Percentiles rank a stretch among this genome's conserved stretches.
phyloP scores from a whole-genome alignment of 2,113 vertebrate species.

The Antidorcas marsupialis region DNA sequence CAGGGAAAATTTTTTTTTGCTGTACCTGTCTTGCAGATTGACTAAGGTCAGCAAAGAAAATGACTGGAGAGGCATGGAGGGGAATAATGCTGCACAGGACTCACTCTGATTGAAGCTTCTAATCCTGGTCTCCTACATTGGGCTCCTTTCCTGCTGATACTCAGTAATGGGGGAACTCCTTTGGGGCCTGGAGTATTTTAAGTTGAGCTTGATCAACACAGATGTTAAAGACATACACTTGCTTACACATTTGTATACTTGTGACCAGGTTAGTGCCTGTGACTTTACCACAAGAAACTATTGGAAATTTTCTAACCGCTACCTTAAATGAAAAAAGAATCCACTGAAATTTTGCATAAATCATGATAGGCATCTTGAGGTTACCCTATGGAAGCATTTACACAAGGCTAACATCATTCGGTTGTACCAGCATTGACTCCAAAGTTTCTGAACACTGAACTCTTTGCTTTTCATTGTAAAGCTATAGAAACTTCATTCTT shows the following conservation, averaged over 20 bases:
- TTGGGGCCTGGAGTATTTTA: slow-evolving; percentile 62
- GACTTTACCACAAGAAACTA: slow-evolving; percentile 84
- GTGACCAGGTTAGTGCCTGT: slow-evolving; percentile 79
- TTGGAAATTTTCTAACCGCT: slow-evolving; percentile 79
- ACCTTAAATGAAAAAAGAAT: slow-evolving; percentile 77
- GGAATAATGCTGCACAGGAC: fast-evolving
- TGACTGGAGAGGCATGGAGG: fast-evolving
- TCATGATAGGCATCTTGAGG: slow-evolving; percentile 80
- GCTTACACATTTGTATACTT: slow-evolving; percentile 78
- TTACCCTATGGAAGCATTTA: slow-evolving; percentile 74
- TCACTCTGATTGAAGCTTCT: neutral
- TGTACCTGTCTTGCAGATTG: neutral
- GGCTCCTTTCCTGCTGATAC: neutral
- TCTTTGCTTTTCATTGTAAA: neutral
- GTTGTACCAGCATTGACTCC: slow-evolving; percentile 76
- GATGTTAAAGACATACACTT: slow-evolving; percentile 71
- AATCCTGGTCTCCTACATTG: fast-evolving
- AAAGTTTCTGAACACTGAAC: neutral
- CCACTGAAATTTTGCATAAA: slow-evolving; percentile 82
- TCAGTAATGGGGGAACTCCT: fast-evolving
- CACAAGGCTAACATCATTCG: slow-evolving; percentile 67
- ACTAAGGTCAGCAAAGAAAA: neutral
- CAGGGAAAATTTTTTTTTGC: neutral
- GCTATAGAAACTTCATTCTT: neutral
- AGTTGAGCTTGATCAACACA: slow-evolving; percentile 61